Evolutionary conservation across 2,888 invertebrate species (phyloP), one percentile per base, ranked within the genome.

Genomic region (Colostygia pectinataria): DNA sequence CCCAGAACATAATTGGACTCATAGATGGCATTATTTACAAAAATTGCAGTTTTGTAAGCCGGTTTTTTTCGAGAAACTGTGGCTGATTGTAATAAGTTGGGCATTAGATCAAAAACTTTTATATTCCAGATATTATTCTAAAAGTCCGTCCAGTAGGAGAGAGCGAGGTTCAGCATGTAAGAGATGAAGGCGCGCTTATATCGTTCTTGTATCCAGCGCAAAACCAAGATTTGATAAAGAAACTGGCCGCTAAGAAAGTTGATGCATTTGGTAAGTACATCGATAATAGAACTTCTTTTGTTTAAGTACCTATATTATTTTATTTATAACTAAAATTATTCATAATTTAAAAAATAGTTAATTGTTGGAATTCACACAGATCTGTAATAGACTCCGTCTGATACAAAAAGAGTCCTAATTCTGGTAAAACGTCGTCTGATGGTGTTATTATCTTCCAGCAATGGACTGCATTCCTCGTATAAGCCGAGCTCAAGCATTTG

Each of bases 381-480:
- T n/a, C n/a, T n/a, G n/a, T n/a, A n/a, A n/a, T n/a, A n/a, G n/a
- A n/a, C n/a, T n/a, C n/a, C n/a, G n/a, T 18, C 18, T 18, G 18
- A 18, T 18, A 18, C 18, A 18, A 18, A 18, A 2, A 18, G 18
- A 18, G 2, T 18, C n/a, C n/a, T n/a, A n/a, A n/a, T n/a, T 2
- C 18, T 18, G 2, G 18, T 18, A 18, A 18, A 18, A 18, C 18
- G 2, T 18, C 2, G 12, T 7, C 31, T 36, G 15, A 34, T 38
- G 12, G 20, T 10, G 20, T 5, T 33, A 36, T 43, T 60, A 29
- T 66, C 46, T 73, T 83, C 23, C 67, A 94, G 94, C 95, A 6
- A 97, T 97, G 97, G 97, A 97, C 76, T 96, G 95, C 75, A 92
- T 97, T 60, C 97, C 97, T 0, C 92, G 97, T 39, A 97, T 97